These are phyloP conservation scores for Tridacna crocea DNA, from an alignment of 2,888 invertebrate genomes.

Conservation along the genomic window DNA sequence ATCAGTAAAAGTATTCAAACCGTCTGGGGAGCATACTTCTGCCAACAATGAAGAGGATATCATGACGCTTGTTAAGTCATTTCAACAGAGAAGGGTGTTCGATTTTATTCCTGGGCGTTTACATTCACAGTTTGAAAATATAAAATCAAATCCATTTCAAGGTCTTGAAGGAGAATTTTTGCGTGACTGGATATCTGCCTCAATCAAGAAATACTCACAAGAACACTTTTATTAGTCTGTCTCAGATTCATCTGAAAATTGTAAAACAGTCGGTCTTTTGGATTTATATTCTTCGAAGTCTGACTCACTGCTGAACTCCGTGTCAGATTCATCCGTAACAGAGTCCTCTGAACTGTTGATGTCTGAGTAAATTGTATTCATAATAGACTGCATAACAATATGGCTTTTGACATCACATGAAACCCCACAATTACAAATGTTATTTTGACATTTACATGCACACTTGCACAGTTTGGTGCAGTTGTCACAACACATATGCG, in stretches of 20 bases:
- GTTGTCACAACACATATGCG: slow-evolving; percentile 28
- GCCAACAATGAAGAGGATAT: slow-evolving; percentile 2
- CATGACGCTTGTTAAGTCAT: background rate
- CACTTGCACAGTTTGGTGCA: slow-evolving; percentile 20
- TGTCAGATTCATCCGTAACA: background rate
- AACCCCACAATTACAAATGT: background rate
- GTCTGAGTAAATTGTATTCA: background rate
- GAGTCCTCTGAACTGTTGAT: background rate
- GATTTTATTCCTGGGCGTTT: background rate
- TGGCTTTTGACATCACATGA: background rate
- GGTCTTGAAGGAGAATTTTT: too few relatives aligned
- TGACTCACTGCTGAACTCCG: background rate
- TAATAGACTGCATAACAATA: background rate
- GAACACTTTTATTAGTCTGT: background rate
- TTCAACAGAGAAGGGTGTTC: background rate
- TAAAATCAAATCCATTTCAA: background rate
- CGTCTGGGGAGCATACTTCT: slow-evolving; percentile 29
- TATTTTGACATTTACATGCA: slow-evolving; percentile 13
- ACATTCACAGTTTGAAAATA: background rate
- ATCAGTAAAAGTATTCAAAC: background rate
- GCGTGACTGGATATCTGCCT: too few relatives aligned
- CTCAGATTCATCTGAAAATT: background rate
- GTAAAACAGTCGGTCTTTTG: background rate
- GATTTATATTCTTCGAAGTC: background rate
- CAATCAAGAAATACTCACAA: too few relatives aligned